Evolutionary conservation across 1,140 invertebrate species (phyloP).

Genomic region (Atopsyche davidsoni): DNA sequence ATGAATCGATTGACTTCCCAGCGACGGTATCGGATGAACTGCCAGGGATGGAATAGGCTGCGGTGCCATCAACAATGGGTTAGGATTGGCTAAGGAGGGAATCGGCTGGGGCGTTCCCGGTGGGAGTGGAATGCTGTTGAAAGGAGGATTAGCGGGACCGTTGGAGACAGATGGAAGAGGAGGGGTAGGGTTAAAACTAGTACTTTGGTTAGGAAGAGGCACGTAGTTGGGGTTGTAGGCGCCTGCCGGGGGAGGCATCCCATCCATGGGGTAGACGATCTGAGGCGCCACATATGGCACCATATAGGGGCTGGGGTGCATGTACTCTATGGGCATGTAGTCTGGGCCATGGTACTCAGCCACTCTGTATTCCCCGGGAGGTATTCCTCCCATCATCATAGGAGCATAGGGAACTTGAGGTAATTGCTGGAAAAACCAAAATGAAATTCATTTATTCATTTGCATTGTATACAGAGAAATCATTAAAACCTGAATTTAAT

Average conservation of each 20-base stretch:
- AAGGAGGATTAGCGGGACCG: too few species aligned
- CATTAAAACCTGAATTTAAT: too few species aligned
- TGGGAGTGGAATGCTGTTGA: constrained; percentile 11
- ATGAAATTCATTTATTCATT: too few species aligned
- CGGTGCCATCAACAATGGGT: constrained; percentile 1
- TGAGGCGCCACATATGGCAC: constrained; percentile 18
- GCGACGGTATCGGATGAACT: not conserved
- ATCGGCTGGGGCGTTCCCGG: constrained; percentile 1
- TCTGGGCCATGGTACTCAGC: constrained; percentile 11
- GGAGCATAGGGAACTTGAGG: constrained; percentile 9
- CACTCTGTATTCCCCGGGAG: constrained; percentile 14
- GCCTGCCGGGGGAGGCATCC: constrained; percentile 12
- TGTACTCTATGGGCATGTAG: constrained; percentile 19
- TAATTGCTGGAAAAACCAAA: constrained; percentile 10
- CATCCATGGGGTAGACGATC: constrained; percentile 19
- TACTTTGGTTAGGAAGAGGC: constrained; percentile 11
- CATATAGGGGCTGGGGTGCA: constrained; percentile 17
- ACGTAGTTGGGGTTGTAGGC: constrained; percentile 13
- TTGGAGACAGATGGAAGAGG: constrained; percentile 3
- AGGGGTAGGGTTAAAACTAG: constrained; percentile 11
- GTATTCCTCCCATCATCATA: constrained; percentile 17
- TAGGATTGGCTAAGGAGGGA: not conserved
- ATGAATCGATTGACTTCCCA: constrained; percentile 4
- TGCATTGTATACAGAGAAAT: too few species aligned
- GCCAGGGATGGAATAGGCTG: not conserved